Conservation (phyloP, 2,888 invertebrate genomes). For the Parthenolecanium corni region DNA sequence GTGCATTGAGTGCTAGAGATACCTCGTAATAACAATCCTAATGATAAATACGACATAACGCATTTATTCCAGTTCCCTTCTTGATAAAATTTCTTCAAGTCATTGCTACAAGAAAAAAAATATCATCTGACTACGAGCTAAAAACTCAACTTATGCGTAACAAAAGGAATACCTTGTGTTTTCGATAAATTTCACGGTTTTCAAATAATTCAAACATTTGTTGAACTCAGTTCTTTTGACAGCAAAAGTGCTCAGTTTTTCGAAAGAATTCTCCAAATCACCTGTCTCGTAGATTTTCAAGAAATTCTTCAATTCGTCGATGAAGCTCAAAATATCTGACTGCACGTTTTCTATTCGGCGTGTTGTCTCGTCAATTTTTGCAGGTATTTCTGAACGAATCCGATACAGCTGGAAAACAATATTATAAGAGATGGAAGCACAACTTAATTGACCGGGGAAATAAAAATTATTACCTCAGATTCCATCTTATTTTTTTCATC, state of each 20-base stretch:
- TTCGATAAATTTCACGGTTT: constrained; percentile 15
- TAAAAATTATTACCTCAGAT: constrained; percentile 8
- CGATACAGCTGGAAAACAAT: background rate
- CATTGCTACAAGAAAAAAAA: background rate
- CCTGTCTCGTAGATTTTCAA: constrained; percentile 10
- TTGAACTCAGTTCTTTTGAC: background rate
- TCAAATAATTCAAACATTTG: constrained; percentile 16
- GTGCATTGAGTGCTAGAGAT: constrained; percentile 7
- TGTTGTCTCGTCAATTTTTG: background rate
- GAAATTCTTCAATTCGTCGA: background rate
- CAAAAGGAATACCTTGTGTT: constrained; percentile 4
- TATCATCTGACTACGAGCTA: no score
- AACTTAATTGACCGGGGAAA: background rate
- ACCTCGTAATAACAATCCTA: background rate
- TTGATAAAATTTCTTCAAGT: constrained; percentile 5
- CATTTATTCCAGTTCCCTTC: constrained; percentile 15
- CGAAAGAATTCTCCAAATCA: constrained; percentile 7
- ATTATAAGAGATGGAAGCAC: background rate
- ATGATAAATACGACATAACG: background rate
- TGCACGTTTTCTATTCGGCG: background rate
- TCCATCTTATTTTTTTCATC: constrained; percentile 12
- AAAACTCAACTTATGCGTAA: background rate
- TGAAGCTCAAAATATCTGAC: background rate
- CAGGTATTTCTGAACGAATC: background rate
- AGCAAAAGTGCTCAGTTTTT: constrained; percentile 12